Evolutionary conservation across 2,797 vertebrate species (phyloP), one percentile per base, ranked within the genome.

Genomic region (Corythornis leucogaster): DNA sequence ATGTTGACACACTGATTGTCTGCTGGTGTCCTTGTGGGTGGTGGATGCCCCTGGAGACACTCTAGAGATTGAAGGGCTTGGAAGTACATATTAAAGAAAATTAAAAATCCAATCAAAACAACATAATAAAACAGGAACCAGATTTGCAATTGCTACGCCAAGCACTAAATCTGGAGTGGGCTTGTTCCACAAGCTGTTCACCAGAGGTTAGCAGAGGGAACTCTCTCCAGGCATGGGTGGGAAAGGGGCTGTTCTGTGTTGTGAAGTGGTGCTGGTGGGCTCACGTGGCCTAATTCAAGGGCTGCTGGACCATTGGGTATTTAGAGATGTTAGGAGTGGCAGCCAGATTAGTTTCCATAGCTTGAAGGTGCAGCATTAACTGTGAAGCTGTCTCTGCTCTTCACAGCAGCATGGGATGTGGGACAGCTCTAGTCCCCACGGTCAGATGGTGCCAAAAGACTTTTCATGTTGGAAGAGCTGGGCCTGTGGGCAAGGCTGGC

Each of bases 51-150:
- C 68, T 33, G 26, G 14, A 68, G 76, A 86, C 48, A 48, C 30
- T 46, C 81, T 42, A 90, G 68, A 79, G 50, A 81, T n/a, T 57
- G 74, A 51, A 81, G 24, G n/a, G 26, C 42, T 33, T 86, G 80
- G 67, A 46, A 89, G 6, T 73, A 30, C 4, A 20, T 86, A 57
- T 22, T 81, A 86, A 86, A 75, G 69, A 54, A 89, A 96, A 95
- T 92, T 79, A 86, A 88, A 94, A 88, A 86, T 73, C 59, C 45
- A 70, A 67, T 81, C 80, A 83, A 92, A 81, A 38, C 67, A 81
- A 31, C n/a, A 13, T n/a, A 40, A 92, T 76, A 67, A 86, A 87
- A 31, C 19, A 28, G 31, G 61, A 83, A 57, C 11, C 24, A 53
- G 64, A 55, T 73, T 2, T 83, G 30, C 33, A 74, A 2, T 67